A percentile compares a stretch with the other conserved stretches of the same genome.
phyloP scores from a whole-genome alignment of 2,797 vertebrate genomes.

The Lithobates sylvaticus region DNA sequence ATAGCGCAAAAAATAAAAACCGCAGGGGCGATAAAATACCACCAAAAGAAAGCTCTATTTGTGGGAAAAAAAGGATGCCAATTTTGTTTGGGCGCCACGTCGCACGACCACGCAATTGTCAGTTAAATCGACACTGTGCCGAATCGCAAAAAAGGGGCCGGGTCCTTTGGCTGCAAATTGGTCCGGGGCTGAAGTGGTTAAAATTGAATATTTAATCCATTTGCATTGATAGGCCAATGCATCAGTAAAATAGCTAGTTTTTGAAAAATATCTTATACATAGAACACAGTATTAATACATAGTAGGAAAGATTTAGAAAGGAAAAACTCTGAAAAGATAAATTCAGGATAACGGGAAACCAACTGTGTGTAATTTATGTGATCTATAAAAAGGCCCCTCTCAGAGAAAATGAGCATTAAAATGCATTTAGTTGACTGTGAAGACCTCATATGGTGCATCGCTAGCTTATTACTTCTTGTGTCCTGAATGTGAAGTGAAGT shows the following conservation, averaged over 20 bases:
- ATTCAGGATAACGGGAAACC: conserved; percentile 31
- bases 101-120: no score
- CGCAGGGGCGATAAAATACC: no score
- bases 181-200: no score
- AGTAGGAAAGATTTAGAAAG: neutral
- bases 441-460: conserved; percentile 14
- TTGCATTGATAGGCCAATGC: neutral
- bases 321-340: conserved; percentile 1
- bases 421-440: conserved; percentile 3
- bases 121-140: no score
- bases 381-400: conserved; percentile 30
- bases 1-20: no score
- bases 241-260: neutral
- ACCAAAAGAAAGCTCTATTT: no score
- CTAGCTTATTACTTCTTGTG: conserved; percentile 31
- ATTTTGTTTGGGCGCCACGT: no score
- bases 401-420: conserved; percentile 30
- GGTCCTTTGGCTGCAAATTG: no score
- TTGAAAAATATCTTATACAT: neutral
- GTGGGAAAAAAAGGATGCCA: no score
- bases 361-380: conserved; percentile 45
- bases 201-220: no score
- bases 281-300: neutral
- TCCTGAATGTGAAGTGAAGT: conserved; percentile 11
- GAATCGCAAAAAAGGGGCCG: no score